Percentiles rank a stretch among this genome's conserved stretches.
phyloP scores from a whole-genome alignment of 2,113 vertebrate species.

The Lonchura striata region DNA sequence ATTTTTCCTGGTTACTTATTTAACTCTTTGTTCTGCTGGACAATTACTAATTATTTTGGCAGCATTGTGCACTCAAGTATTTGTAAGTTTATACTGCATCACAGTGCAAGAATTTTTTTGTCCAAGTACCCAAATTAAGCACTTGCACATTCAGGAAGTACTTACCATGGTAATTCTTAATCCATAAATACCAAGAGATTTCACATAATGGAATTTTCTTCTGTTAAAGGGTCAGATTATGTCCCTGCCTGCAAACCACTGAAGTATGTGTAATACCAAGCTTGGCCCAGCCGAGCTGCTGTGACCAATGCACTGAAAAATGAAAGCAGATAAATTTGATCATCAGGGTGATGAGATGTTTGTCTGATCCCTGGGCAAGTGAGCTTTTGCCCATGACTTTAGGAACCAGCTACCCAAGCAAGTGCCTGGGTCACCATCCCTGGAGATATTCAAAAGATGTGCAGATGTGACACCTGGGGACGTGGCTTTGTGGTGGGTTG shows the following conservation, averaged over 20 bases:
- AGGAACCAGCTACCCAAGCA: neutral
- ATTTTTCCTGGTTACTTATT: neutral
- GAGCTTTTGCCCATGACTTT: neutral
- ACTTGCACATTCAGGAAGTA: neutral
- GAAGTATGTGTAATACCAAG: neutral
- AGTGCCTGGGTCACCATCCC: neutral
- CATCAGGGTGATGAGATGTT: neutral
- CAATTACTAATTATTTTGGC: neutral
- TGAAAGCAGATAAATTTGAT: neutral
- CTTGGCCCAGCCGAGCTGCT: neutral
- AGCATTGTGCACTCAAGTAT: neutral
- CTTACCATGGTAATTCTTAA: neutral
- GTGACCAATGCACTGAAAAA: neutral
- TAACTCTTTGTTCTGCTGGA: neutral
- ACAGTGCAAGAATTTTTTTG: neutral
- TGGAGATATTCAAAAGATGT: neutral
- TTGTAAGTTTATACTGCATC: neutral
- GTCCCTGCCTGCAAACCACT: neutral
- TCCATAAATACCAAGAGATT: neutral
- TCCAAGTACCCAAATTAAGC: neutral
- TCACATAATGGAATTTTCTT: neutral
- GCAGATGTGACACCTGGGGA: neutral
- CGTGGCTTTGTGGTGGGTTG: accelerated
- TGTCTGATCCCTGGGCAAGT: neutral
- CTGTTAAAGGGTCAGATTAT: neutral